Base-by-base conservation (phyloP, 2,888 invertebrate species). In the Osmoderma eremita region DNA sequence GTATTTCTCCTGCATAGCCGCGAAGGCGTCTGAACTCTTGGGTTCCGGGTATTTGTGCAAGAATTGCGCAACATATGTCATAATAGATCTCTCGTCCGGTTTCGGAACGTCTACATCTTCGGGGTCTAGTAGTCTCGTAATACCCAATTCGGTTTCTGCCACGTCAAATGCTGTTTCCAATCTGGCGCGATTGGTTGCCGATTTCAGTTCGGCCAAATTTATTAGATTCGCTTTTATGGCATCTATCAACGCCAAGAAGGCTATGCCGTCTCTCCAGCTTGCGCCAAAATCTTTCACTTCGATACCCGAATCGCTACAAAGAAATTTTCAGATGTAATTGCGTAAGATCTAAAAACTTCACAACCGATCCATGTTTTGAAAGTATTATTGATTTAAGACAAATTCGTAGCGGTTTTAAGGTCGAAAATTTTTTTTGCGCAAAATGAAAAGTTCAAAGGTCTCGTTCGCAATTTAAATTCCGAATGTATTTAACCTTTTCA, bases 61-160 rank as follows among this genome's bases (percentile, higher is more conserved):
- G 84, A 98, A 98, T 85, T 98, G 97, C 42, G 98, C 97, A 70
- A 98, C 97, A 82, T 98, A 98, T 30, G 98, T 98, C 97, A 98
- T 98, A 76, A 98, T 95, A 70, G 96, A 97, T 83, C 95, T 93
- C 82, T 98, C 98, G 82, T 98, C 98, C 3, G 98, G 98, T 80
- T 94, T 94, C 24, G 93, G 91, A 22, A 97, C 96, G 81, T 97
- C 97, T 58, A 97, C 96, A 83, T 97, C 97, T 84, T 97, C 97
- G 2, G 97, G 94, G 81, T 98, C 98, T 63, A 98, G 84, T 10
- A 98, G 86, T 75, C 93, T 88, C 18, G 96, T 92, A 76, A 98
- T 97, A 68, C 97, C 97, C 41, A 98, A 85, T 78, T 96, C 92
- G 64, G 85, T 87, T 84, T 98, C 97, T 18, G 98, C 98, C 30